Percentiles rank a stretch among this genome's conserved stretches.
These are phyloP conservation scores for Drosophila saltans DNA, from an alignment of 1,140 invertebrate genomes.

Conservation along the genomic window DNA sequence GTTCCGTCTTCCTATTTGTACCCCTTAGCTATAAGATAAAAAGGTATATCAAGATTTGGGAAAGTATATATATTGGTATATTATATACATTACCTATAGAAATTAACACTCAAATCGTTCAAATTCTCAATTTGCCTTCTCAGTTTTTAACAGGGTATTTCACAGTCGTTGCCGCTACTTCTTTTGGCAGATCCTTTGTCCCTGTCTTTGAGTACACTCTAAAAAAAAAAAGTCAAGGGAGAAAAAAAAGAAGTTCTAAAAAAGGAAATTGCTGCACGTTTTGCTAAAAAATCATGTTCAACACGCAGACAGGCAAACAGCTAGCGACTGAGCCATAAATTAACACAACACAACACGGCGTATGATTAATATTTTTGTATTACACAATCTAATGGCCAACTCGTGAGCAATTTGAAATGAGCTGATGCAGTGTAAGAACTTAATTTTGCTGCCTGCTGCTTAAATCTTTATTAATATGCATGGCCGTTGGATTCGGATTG, in stretches of 20 bases:
- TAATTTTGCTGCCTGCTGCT: slow-evolving; percentile 61
- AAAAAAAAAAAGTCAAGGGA: slow-evolving; percentile 19
- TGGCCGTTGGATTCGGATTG: slow-evolving; percentile 37
- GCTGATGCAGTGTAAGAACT: slow-evolving; percentile 53
- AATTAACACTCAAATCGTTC: too few species aligned
- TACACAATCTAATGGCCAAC: slow-evolving; percentile 71
- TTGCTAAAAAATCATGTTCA: slow-evolving; percentile 45
- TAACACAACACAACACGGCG: slow-evolving; percentile 56
- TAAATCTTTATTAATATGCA: slow-evolving; percentile 81
- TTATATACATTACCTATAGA: too few species aligned
- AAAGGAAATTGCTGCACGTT: slow-evolving; percentile 63
- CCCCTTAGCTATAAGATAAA: not conserved
- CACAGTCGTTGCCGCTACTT: not conserved
- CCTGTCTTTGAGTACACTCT: slow-evolving; percentile 35
- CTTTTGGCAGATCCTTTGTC: not conserved
- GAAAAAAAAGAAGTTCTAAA: slow-evolving; percentile 7
- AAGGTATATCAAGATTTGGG: not conserved
- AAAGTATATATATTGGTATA: too few species aligned
- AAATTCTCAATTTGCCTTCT: too few species aligned
- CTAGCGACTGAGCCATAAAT: slow-evolving; percentile 58
- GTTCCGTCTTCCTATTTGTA: slow-evolving; percentile 25
- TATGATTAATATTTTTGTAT: slow-evolving; percentile 77
- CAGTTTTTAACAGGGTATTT: not conserved
- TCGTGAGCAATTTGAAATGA: slow-evolving; percentile 67
- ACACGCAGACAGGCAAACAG: slow-evolving; percentile 61